A percentile compares a stretch with the other conserved stretches of the same genome.
Conservation (phyloP, 1,140 invertebrate genomes). For the Drosophila malerkotliana region DNA sequence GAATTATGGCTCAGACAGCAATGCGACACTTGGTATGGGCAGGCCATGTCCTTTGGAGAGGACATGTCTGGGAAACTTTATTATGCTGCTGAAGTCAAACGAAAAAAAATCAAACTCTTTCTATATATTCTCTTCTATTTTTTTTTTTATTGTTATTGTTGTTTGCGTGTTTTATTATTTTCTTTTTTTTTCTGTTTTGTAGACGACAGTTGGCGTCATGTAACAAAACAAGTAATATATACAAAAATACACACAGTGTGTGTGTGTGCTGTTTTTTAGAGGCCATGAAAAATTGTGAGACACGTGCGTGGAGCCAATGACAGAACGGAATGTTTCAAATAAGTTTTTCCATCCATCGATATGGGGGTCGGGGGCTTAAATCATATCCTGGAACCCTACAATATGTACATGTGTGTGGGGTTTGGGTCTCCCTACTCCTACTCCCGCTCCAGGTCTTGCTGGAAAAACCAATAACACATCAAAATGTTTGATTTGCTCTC, state of each 20-base stretch:
- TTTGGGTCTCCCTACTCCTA: background rate
- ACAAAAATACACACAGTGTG: background rate
- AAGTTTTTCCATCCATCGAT: slow-evolving; percentile 1
- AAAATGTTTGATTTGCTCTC: slow-evolving; percentile 35
- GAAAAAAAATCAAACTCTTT: slow-evolving; percentile 23
- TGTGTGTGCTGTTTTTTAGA: slow-evolving; percentile 31
- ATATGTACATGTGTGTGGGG: background rate
- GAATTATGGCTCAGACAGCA: slow-evolving; percentile 35
- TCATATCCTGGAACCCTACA: slow-evolving; percentile 8
- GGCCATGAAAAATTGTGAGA: slow-evolving; percentile 69
- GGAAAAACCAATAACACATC: slow-evolving; percentile 56
- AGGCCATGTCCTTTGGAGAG: slow-evolving; percentile 28
- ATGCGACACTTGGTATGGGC: slow-evolving; percentile 22
- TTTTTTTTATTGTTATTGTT: slow-evolving; percentile 48
- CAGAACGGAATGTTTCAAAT: slow-evolving; percentile 40
- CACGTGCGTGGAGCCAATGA: slow-evolving; percentile 66
- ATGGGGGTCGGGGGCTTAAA: background rate
- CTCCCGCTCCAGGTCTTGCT: background rate
- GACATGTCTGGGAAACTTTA: slow-evolving; percentile 37
- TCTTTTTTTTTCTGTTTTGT: slow-evolving; percentile 10
- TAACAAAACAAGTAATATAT: slow-evolving; percentile 54
- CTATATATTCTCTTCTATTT: slow-evolving; percentile 22
- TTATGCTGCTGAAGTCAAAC: slow-evolving; percentile 18
- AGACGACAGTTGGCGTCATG: slow-evolving; percentile 53
- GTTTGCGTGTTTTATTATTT: slow-evolving; percentile 46